Conservation (phyloP, 2,888 invertebrate species). For the Leucozona laternaria region DNA sequence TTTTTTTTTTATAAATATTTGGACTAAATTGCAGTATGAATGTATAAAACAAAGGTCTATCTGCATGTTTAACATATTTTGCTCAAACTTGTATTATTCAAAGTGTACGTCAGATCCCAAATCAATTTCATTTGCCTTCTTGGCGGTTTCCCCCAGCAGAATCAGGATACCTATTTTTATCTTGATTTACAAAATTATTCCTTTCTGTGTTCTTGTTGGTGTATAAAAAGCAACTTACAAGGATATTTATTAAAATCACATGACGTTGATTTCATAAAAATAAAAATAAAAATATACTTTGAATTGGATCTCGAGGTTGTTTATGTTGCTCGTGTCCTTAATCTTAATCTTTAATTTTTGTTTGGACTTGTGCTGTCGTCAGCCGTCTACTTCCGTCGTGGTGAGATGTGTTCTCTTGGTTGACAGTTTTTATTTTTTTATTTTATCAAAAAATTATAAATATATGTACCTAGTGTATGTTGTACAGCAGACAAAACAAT, state of each 20-base stretch:
- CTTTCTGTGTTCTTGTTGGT: background rate
- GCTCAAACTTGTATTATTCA: no score
- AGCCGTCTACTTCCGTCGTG: slow-evolving; percentile 45
- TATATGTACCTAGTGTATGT: background rate
- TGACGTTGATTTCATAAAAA: background rate
- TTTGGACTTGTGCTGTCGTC: slow-evolving; percentile 57
- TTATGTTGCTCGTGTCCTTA: slow-evolving; percentile 37
- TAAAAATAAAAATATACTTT: background rate
- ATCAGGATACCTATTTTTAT: no score
- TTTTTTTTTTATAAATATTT: no score
- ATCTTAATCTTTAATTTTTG: slow-evolving; percentile 62
- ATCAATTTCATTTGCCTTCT: no score
- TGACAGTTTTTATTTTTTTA: slow-evolving; percentile 30
- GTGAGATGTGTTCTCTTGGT: slow-evolving; percentile 5
- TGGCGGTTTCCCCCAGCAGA: no score
- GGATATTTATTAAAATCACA: background rate
- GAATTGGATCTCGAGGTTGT: background rate
- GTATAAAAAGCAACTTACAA: background rate
- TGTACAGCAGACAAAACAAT: slow-evolving; percentile 26
- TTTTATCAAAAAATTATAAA: slow-evolving; percentile 11
- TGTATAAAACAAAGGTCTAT: no score
- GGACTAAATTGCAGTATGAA: no score
- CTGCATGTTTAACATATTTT: no score
- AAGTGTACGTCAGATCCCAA: no score
- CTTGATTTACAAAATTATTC: background rate